Percentiles rank a stretch among this genome's conserved stretches.
Evolutionary conservation across 1,140 invertebrate species (phyloP).

Genomic region (Pachyrhynchus sulphureomaculatus): DNA sequence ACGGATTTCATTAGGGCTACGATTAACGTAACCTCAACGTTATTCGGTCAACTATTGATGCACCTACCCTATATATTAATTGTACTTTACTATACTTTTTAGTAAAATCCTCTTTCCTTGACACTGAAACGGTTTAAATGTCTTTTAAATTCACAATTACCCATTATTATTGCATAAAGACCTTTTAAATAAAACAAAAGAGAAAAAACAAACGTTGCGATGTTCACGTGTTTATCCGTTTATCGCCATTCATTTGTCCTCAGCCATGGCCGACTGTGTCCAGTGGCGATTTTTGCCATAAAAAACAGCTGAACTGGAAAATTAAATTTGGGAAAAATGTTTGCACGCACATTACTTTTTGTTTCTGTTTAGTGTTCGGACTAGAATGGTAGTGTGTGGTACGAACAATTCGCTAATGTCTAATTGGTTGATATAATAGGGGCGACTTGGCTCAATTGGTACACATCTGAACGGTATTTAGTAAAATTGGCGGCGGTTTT

Average conservation of each 20-base stretch:
- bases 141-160: neutral
- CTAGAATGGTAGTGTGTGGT: conserved; percentile 9
- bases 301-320: conserved; percentile 49
- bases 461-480: conserved; percentile 5
- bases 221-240: conserved; percentile 33
- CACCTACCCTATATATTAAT: too few relatives aligned
- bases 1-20: too few relatives aligned
- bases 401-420: conserved; percentile 10
- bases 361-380: conserved; percentile 42
- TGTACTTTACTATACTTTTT: too few relatives aligned
- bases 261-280: conserved; percentile 32
- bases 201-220: conserved; percentile 17
- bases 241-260: conserved; percentile 40
- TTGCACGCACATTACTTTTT: conserved; percentile 50
- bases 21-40: too few relatives aligned
- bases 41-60: too few relatives aligned
- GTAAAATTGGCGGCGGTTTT: conserved; percentile 3
- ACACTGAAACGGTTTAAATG: too few relatives aligned
- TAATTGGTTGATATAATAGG: conserved; percentile 19
- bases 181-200: conserved; percentile 2
- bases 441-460: conserved; percentile 1
- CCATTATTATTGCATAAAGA: neutral
- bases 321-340: conserved; percentile 51
- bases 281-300: conserved; percentile 48
- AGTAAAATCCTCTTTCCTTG: too few relatives aligned